phyloP scores from a whole-genome alignment of 2,113 vertebrate genomes.

The Noturus placidus region DNA sequence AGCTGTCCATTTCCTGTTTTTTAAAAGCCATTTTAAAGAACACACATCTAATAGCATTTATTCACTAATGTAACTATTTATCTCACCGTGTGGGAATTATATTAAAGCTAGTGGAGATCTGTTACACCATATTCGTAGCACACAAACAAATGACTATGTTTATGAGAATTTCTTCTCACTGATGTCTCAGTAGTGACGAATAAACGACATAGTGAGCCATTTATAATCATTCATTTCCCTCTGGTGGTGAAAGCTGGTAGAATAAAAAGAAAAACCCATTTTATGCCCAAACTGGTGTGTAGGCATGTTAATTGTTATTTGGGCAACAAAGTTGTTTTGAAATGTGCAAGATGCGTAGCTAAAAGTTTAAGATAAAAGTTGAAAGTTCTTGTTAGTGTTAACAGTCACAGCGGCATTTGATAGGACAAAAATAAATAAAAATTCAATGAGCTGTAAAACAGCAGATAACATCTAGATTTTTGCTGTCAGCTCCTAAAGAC shows the following conservation, averaged over 20 bases:
- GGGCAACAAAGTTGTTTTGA: no score
- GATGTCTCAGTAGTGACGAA: neutral
- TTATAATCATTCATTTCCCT: neutral
- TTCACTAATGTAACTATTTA: neutral
- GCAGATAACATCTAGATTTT: no score
- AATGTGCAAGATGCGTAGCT: no score
- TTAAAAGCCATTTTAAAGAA: neutral
- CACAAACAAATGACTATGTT: neutral
- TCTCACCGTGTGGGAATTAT: neutral
- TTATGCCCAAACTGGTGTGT: neutral
- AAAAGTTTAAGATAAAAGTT: no score
- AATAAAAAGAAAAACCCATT: neutral
- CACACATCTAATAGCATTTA: neutral
- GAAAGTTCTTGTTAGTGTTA: no score
- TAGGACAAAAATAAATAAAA: no score
- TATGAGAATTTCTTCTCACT: neutral
- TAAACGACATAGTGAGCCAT: neutral
- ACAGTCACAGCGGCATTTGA: no score
- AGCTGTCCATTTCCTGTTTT: neutral
- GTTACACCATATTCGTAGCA: neutral
- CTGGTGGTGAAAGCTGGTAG: constrained; percentile 19
- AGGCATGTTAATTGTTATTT: no score
- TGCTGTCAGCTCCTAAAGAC: no score
- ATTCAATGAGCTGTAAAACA: no score
- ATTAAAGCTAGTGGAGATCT: neutral